Evolutionary conservation across 2,888 invertebrate genomes (phyloP), one percentile per base, ranked within the genome.

Genomic region (Mactromeris polynyma): DNA sequence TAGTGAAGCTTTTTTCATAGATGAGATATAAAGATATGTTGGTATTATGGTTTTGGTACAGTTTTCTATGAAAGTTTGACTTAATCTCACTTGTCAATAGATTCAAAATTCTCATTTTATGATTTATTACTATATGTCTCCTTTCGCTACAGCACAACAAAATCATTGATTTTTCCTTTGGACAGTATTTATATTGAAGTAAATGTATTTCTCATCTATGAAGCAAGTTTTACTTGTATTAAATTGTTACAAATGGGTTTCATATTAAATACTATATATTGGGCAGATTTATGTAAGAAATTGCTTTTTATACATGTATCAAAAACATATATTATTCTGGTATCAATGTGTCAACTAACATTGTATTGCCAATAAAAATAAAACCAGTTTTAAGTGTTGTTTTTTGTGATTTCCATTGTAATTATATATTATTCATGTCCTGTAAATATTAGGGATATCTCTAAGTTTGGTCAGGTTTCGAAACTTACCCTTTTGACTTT

Each of bases 221-320:
- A 73, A 73, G 14, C 73, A 73, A 19, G 73, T 31, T 73, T 33
- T 36, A 73, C 33, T 69, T 73, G 33, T 33, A 19, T 36, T 73
- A 17, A 73, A 73, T 73, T 82, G 69, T 40, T 82, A n/a, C 64
- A 64, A 64, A 69, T 82, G 26, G 64, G 36, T 82, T n/a, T 40
- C 58, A 79, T 69, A 51, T 46, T 26, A 77, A 83, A 82, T 69
- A 38, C n/a, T 77, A 77, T 88, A 64, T 89, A 85, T 78, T 83
- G 89, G 89, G 89, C 89, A 85, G 89, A 85, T 36, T n/a, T 73
- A 42, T 46, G 40, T 26, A 73, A 83, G 78, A 88, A 54, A 78
- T 78, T 87, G 89, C 90, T 89, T 91, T 91, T 91, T 91, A 91
- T 91, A 91, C 91, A 91, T 91, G 80, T 90, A 87, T 90, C 78